These are phyloP conservation scores for Callipepla squamata DNA, from an alignment of 2,113 vertebrate genomes.

Conservation along the genomic window DNA sequence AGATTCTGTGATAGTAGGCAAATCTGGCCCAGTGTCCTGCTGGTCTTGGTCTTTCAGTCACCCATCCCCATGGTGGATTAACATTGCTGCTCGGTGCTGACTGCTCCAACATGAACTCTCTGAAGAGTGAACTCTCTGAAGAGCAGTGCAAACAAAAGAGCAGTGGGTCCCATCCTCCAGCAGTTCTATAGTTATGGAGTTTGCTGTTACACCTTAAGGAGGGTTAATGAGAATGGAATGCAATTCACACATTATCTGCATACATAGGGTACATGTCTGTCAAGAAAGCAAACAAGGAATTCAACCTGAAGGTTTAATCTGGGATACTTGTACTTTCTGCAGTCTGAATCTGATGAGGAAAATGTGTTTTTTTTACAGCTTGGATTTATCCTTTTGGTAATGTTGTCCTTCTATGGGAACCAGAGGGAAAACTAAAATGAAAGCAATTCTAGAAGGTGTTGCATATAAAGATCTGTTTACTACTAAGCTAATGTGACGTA, in stretches of 20 bases:
- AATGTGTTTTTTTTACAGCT: not conserved
- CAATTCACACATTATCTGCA: not conserved
- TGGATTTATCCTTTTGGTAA: not conserved
- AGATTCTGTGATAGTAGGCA: accelerated
- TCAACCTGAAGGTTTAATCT: not conserved
- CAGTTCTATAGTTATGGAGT: not conserved
- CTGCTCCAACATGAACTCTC: accelerated
- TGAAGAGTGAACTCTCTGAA: not conserved
- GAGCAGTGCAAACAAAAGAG: not conserved
- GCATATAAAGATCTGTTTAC: not conserved
- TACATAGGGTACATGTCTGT: not conserved
- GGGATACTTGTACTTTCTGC: not conserved
- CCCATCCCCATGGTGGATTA: not conserved
- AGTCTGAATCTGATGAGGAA: not conserved
- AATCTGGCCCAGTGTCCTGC: accelerated
- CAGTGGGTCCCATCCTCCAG: not conserved
- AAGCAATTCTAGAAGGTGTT: not conserved
- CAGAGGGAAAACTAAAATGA: not conserved
- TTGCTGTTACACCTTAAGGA: not conserved
- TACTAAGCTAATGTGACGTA: not conserved
- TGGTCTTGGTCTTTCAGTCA: not conserved
- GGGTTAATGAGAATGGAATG: not conserved
- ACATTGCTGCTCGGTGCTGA: not conserved
- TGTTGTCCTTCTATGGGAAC: not conserved
- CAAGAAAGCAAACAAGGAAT: not conserved